These are phyloP conservation scores for Keiferia lycopersicella DNA, from an alignment of 2,888 invertebrate genomes.

Conservation along the genomic window DNA sequence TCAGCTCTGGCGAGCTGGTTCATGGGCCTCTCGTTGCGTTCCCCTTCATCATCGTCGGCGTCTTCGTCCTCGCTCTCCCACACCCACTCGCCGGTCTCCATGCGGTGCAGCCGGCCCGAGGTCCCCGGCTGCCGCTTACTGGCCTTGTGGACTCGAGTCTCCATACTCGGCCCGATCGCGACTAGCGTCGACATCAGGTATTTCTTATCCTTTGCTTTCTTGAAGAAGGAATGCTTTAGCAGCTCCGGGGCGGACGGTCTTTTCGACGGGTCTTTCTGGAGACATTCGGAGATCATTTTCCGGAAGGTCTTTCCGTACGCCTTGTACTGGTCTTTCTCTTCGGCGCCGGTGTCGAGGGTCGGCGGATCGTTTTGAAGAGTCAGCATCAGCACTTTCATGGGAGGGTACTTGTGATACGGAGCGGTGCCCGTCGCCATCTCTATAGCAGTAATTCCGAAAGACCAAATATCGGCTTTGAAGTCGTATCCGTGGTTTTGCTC, in stretches of 20 bases:
- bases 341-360: constrained; percentile 96
- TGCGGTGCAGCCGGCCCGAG: constrained; percentile 92
- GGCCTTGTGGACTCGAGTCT: constrained; percentile 94
- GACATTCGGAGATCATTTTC: constrained; percentile 98
- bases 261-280: constrained; percentile 97
- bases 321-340: constrained; percentile 99
- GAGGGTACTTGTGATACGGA: constrained; percentile 99
- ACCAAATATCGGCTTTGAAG: constrained; percentile 94
- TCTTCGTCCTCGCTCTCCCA: constrained; percentile 98
- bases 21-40: constrained; percentile 82
- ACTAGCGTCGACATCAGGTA: constrained; percentile 93
- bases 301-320: constrained; percentile 98
- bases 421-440: constrained; percentile 99
- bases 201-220: constrained; percentile 97
- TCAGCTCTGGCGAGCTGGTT: constrained; percentile 82
- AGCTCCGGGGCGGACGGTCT: constrained; percentile 98
- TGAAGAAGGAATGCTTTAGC: constrained; percentile 98
- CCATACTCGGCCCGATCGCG: constrained; percentile 93
- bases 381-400: constrained; percentile 99
- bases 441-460: constrained; percentile 97
- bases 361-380: constrained; percentile 99
- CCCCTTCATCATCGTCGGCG: constrained; percentile 77
- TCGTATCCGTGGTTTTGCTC: constrained; percentile 99
- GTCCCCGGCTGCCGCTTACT: constrained; percentile 92
- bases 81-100: constrained; percentile 98